These are phyloP conservation scores for Pandion haliaetus DNA, from an alignment of 2,113 vertebrate species.

Conservation along the genomic window DNA sequence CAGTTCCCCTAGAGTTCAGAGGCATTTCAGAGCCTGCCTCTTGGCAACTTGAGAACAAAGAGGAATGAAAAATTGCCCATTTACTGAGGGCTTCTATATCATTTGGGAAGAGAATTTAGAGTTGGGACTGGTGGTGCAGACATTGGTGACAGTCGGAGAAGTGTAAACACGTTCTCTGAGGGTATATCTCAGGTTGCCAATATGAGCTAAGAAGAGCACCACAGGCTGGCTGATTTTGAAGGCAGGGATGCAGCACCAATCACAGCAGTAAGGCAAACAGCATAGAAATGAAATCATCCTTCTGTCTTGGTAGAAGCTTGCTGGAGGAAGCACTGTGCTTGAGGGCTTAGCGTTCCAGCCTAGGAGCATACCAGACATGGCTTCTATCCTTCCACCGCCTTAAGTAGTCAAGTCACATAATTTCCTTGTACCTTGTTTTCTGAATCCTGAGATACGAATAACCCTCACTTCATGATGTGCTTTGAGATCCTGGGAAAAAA, in stretches of 20 bases:
- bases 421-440: background rate
- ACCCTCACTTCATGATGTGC: background rate
- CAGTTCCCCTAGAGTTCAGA: no score
- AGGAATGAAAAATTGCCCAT: background rate
- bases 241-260: background rate
- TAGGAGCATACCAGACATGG: background rate
- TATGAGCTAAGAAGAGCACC: background rate
- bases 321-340: background rate
- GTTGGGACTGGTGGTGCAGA: background rate
- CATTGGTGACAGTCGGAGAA: background rate
- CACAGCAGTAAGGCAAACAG: background rate
- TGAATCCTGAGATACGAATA: background rate
- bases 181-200: background rate
- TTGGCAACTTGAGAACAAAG: background rate
- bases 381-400: background rate
- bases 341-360: background rate
- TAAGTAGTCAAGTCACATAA: background rate
- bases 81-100: background rate
- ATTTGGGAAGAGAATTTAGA: background rate
- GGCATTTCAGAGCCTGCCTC: background rate
- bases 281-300: background rate
- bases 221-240: background rate
- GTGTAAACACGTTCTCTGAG: no score
- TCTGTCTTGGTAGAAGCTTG: background rate
- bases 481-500: background rate